Evolutionary conservation across 2,888 invertebrate species (phyloP).

Genomic region (Clivina fossor): DNA sequence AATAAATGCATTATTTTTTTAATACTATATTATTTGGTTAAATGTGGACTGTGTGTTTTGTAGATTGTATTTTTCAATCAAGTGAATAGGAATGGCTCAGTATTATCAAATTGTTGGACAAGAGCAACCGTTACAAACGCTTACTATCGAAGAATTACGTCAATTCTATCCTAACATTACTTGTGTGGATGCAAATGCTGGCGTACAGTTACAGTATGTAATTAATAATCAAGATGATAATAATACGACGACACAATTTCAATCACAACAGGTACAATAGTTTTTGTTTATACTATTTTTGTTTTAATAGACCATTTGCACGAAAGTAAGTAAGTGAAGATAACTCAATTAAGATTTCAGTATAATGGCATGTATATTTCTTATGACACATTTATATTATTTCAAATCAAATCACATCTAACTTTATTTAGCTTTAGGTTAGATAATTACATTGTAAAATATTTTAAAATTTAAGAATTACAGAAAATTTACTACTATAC

Average conservation of each 20-base stretch:
- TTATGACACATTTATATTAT: too few species aligned
- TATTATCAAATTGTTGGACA: constrained; percentile 67
- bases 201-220: constrained; percentile 50
- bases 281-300: neutral
- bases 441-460: too few species aligned
- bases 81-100: constrained; percentile 61
- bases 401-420: too few species aligned
- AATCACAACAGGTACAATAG: constrained; percentile 45
- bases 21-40: too few species aligned
- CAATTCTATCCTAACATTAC: constrained; percentile 63
- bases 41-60: too few species aligned
- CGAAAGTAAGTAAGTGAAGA: neutral
- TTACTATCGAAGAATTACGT: constrained; percentile 63
- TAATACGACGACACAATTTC: constrained; percentile 45
- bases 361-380: too few species aligned
- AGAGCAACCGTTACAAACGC: constrained; percentile 56
- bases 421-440: too few species aligned
- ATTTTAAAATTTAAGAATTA: too few species aligned
- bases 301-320: neutral
- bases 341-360: too few species aligned
- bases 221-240: constrained; percentile 46
- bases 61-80: constrained; percentile 10
- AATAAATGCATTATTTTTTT: too few species aligned
- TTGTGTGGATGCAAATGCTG: constrained; percentile 15
- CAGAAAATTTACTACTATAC: too few species aligned